Percentiles rank a stretch among this genome's conserved stretches.
Evolutionary conservation across 2,888 invertebrate genomes (phyloP).

Genomic region (Phortica okadai): DNA sequence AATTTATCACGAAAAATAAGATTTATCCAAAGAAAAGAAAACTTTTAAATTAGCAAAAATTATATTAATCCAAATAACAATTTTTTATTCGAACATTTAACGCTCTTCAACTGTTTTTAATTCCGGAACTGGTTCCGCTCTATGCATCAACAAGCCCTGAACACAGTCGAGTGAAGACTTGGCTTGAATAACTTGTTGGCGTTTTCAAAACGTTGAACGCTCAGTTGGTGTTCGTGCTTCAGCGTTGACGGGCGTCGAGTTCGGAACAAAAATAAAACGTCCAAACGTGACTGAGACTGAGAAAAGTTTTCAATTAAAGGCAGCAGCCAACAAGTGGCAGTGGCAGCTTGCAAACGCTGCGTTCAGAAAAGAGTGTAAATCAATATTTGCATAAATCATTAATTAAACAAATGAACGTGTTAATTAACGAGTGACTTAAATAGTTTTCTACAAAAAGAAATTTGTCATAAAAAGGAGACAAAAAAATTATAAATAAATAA

Average conservation of each 20-base stretch:
- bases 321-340: constrained; percentile 17
- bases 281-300: neutral
- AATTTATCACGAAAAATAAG: too few relatives aligned
- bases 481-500: constrained; percentile 51
- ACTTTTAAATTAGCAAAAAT: too few relatives aligned
- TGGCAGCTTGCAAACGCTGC: constrained; percentile 14
- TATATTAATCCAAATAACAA: too few relatives aligned
- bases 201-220: constrained; percentile 28
- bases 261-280: constrained; percentile 20
- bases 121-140: too few relatives aligned
- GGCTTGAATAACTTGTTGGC: neutral
- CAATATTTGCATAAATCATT: neutral
- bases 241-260: constrained; percentile 43
- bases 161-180: constrained; percentile 1
- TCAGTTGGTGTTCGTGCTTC: constrained; percentile 67
- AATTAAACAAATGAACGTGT: neutral
- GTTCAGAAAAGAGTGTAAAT: neutral
- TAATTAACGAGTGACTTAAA: neutral
- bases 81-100: too few relatives aligned
- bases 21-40: too few relatives aligned
- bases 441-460: constrained; percentile 38
- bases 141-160: neutral
- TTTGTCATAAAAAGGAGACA: constrained; percentile 45
- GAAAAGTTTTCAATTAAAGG: neutral
- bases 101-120: too few relatives aligned